These are phyloP conservation scores for Phaonia tiefii DNA, from an alignment of 2,888 invertebrate genomes.

Conservation along the genomic window DNA sequence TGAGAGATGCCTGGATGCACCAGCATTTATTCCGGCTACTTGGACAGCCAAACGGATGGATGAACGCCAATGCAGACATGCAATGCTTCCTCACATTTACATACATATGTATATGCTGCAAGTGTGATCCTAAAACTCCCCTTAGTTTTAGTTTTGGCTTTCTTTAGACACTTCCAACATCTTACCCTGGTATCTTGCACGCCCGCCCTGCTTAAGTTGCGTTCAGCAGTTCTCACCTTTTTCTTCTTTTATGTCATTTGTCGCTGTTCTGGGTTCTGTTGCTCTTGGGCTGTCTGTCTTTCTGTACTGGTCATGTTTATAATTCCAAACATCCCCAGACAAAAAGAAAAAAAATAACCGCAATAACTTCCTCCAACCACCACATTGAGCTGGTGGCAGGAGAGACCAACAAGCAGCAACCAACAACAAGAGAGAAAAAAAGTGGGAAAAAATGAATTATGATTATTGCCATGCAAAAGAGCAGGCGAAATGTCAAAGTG, in stretches of 20 bases:
- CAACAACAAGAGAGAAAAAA: slow-evolving; percentile 29
- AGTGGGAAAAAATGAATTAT: slow-evolving; percentile 79
- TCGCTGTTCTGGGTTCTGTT: background rate
- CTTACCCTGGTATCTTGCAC: slow-evolving; percentile 1
- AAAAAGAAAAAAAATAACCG: slow-evolving; percentile 53
- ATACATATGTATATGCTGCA: slow-evolving; percentile 16
- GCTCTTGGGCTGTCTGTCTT: slow-evolving; percentile 32
- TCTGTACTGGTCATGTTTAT: slow-evolving; percentile 51
- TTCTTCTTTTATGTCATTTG: slow-evolving; percentile 33
- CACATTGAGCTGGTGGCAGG: background rate
- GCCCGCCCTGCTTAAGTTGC: slow-evolving; percentile 2
- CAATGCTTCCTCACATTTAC: background rate
- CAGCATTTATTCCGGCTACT: too few species aligned
- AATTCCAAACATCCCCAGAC: slow-evolving; percentile 60
- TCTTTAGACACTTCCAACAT: slow-evolving; percentile 17
- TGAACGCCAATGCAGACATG: slow-evolving; percentile 17
- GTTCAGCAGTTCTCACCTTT: slow-evolving; percentile 61
- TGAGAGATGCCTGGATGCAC: background rate
- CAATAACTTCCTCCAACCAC: background rate
- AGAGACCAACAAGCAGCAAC: background rate
- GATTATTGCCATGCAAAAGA: slow-evolving; percentile 81
- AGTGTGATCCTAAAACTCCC: slow-evolving; percentile 45
- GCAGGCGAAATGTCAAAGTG: slow-evolving; percentile 81
- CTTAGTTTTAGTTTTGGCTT: slow-evolving; percentile 49
- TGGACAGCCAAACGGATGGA: slow-evolving; percentile 36